Evolutionary conservation across 2,888 invertebrate genomes (phyloP).

Genomic region (Leptura quadrifasciata): DNA sequence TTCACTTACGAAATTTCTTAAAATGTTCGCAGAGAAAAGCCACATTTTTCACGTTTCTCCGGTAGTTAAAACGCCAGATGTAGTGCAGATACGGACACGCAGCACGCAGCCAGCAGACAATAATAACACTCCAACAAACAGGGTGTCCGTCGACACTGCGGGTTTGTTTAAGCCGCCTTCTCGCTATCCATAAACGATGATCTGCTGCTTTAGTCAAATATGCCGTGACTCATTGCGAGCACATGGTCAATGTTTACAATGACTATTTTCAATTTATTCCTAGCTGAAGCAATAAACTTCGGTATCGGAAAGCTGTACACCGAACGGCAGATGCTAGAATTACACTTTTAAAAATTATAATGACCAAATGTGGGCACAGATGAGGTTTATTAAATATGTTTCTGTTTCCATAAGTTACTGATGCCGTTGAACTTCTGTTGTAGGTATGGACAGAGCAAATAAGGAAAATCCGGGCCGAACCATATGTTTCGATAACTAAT

Average conservation of each 20-base stretch:
- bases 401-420: constrained; percentile 21
- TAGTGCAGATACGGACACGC: constrained; percentile 4
- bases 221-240: constrained; percentile 32
- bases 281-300: constrained; percentile 41
- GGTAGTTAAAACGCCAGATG: constrained; percentile 18
- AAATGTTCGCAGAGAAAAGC: background rate
- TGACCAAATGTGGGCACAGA: constrained; percentile 46
- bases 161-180: constrained; percentile 28
- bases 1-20: too few relatives aligned
- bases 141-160: constrained; percentile 21
- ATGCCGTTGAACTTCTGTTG: constrained; percentile 21
- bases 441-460: background rate
- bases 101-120: constrained; percentile 6
- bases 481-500: constrained; percentile 16
- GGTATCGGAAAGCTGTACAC: background rate
- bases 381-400: constrained; percentile 32
- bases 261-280: constrained; percentile 53
- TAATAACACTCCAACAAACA: constrained; percentile 12
- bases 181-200: constrained; percentile 26
- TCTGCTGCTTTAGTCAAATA: constrained; percentile 28
- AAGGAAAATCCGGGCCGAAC: constrained; percentile 20
- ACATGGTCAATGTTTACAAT: constrained; percentile 54
- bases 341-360: constrained; percentile 43
- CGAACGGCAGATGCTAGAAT: constrained; percentile 47
- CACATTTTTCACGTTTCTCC: background rate